Conservation (phyloP, 2,113 vertebrate species). For the Dromas ardeola region DNA sequence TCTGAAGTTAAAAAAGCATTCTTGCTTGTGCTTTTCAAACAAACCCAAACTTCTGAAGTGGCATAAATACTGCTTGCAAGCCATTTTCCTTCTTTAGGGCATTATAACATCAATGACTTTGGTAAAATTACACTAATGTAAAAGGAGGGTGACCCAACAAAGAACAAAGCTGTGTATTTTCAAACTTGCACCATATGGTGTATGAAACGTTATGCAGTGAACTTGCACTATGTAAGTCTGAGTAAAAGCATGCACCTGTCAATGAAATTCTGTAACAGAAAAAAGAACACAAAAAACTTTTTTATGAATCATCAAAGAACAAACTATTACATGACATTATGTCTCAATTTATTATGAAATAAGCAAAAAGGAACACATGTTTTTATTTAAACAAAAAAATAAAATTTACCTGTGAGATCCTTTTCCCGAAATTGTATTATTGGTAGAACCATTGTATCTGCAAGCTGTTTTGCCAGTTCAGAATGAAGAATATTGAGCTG, state of each 20-base stretch:
- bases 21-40: not conserved
- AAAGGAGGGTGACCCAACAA: not conserved
- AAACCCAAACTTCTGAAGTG: not conserved
- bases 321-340: not conserved
- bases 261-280: not conserved
- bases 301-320: not conserved
- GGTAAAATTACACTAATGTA: not conserved
- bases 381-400: not conserved
- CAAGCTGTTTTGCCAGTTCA: conserved; percentile 91
- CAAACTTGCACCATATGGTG: not conserved
- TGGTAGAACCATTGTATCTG: conserved; percentile 94
- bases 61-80: not conserved
- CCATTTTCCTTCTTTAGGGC: not conserved
- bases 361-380: not conserved
- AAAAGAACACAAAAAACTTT: not conserved
- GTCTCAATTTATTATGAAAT: not conserved
- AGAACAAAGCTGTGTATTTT: not conserved
- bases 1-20: not conserved
- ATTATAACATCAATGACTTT: not conserved
- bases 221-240: not conserved
- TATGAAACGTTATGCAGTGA: not conserved
- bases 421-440: conserved; percentile 96
- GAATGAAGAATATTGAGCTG: conserved; percentile 93
- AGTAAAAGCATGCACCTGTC: not conserved
- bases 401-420: conserved; percentile 91